phyloP scores from a whole-genome alignment of 2,113 vertebrate genomes.

The Pomatostomus ruficeps region DNA sequence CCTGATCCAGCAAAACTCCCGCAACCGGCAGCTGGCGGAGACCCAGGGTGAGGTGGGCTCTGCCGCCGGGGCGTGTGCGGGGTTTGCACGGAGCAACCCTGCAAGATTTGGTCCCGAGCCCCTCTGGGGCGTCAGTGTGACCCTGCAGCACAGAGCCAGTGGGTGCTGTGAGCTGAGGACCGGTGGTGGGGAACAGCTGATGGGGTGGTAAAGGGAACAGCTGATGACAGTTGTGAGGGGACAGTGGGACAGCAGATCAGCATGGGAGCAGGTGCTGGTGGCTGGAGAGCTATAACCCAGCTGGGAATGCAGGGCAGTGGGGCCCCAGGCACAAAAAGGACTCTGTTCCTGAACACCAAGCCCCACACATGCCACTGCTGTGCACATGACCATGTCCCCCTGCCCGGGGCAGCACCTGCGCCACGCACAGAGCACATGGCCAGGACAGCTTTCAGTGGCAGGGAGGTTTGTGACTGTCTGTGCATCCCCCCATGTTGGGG shows the following conservation, averaged over 20 bases:
- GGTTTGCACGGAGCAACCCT: rapidly evolving
- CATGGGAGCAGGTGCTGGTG: neutral
- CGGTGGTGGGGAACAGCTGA: neutral
- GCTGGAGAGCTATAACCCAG: neutral
- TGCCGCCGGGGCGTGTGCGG: rapidly evolving
- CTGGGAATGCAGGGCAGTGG: neutral
- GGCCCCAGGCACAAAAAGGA: neutral
- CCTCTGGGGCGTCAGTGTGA: neutral
- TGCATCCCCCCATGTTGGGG: neutral
- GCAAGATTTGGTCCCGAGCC: rapidly evolving
- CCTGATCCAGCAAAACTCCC: conserved; percentile 66
- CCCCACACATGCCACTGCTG: neutral
- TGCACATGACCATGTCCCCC: neutral
- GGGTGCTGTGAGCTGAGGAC: neutral
- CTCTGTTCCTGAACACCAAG: neutral
- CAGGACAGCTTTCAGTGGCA: neutral
- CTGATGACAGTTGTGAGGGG: neutral
- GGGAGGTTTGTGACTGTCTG: neutral
- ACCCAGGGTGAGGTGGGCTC: conserved; percentile 54
- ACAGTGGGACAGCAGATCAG: neutral
- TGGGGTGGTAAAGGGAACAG: neutral
- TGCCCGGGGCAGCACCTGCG: neutral
- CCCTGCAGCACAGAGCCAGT: rapidly evolving
- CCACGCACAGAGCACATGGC: neutral
- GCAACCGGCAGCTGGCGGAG: conserved; percentile 58